A percentile compares a stretch with the other conserved stretches of the same genome.
phyloP scores from a whole-genome alignment of 30 jellyfish, hydroid and myxozoan genomes.

The Aurelia sp. region DNA sequence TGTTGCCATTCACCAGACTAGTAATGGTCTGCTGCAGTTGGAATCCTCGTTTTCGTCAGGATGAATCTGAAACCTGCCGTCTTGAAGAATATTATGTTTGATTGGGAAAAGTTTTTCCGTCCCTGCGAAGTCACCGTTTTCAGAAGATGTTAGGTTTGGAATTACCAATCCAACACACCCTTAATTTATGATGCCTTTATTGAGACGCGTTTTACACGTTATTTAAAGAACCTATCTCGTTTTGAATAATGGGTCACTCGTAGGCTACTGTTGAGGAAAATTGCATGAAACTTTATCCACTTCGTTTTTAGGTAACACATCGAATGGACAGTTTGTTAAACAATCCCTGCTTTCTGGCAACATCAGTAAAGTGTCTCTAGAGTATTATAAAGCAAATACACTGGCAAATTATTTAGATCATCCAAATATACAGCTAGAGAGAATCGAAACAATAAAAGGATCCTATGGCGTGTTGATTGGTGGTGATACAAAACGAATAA shows the following conservation, averaged over 20 bases:
- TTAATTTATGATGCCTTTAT: no score
- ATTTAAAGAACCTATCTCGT: neutral
- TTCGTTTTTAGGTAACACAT: slow-evolving; percentile 22
- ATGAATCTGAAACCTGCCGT: no score
- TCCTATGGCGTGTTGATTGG: slow-evolving; percentile 51
- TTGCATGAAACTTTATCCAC: no score
- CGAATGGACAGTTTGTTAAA: slow-evolving; percentile 33
- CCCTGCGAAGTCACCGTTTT: no score
- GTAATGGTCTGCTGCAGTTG: no score
- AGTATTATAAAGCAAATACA: slow-evolving; percentile 19
- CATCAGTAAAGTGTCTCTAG: slow-evolving; percentile 17
- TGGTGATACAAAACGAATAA: slow-evolving; percentile 31
- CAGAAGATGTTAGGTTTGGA: no score
- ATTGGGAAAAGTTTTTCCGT: no score
- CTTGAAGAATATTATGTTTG: no score
- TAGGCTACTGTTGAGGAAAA: neutral
- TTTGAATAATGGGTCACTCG: neutral
- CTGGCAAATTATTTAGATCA: slow-evolving; percentile 11
- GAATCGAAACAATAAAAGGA: neutral
- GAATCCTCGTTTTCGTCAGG: no score
- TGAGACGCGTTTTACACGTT: neutral
- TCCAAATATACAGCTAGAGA: slow-evolving; percentile 28
- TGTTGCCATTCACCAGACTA: no score
- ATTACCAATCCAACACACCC: no score
- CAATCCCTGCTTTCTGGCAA: slow-evolving; percentile 36